phyloP scores from a whole-genome alignment of 2,113 vertebrate genomes.

The Speoplatyrhinus poulsoni region DNA sequence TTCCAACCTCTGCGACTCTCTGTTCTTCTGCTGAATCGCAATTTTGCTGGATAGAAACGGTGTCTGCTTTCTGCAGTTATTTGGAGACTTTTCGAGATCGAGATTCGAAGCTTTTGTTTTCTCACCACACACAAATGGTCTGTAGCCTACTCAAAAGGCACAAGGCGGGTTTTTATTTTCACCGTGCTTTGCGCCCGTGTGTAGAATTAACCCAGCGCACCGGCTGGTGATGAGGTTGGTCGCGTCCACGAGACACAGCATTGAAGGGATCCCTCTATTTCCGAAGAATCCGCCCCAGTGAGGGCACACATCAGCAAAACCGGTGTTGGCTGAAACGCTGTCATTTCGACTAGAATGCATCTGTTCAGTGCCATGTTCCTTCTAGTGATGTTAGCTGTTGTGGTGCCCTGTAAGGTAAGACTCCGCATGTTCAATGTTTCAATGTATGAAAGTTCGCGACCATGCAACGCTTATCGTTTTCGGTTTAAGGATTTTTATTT shows the following conservation, averaged over 20 bases:
- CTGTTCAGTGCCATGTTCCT: conserved; percentile 83
- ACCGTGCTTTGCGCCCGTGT: conserved; percentile 60
- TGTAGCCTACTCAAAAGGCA: conserved; percentile 39
- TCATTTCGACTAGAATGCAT: conserved; percentile 77
- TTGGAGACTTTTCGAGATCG: conserved; percentile 13
- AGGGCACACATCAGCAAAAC: conserved; percentile 41
- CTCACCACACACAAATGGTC: conserved; percentile 16
- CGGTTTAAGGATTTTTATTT: neutral
- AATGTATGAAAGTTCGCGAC: neutral
- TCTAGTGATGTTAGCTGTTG: conserved; percentile 77
- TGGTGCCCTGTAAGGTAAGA: conserved; percentile 75
- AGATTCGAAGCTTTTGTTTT: conserved; percentile 12
- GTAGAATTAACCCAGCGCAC: conserved; percentile 40
- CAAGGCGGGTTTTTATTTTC: conserved; percentile 45
- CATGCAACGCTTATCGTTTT: neutral
- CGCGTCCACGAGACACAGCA: conserved; percentile 65
- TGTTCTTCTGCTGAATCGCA: conserved; percentile 43
- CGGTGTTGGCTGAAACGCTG: conserved; percentile 59
- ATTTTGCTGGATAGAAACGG: conserved; percentile 31
- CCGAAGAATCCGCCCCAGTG: conserved; percentile 70
- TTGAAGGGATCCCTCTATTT: conserved; percentile 60
- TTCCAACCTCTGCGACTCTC: conserved; percentile 75
- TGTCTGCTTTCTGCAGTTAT: conserved; percentile 7
- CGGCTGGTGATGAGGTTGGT: conserved; percentile 76
- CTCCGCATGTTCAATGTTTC: conserved; percentile 9